These are phyloP conservation scores for Malaclemys terrapin DNA, from an alignment of 2,113 vertebrate species.

Conservation along the genomic window DNA sequence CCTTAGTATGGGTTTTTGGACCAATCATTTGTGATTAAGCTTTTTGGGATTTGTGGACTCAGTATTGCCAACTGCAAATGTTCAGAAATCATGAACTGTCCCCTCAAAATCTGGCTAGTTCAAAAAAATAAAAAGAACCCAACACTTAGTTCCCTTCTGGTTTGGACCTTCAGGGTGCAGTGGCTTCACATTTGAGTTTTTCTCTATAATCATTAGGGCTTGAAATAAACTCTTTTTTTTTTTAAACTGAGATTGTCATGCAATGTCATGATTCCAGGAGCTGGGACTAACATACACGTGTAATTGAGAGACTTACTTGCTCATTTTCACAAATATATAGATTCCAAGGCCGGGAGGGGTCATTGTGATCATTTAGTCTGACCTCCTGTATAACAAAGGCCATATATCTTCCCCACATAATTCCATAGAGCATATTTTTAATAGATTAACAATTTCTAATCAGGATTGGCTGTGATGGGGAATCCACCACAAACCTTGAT, in stretches of 20 bases:
- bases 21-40: neutral
- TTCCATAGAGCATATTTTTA: neutral
- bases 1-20: neutral
- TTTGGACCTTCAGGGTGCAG: rapidly evolving
- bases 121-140: rapidly evolving
- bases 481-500: neutral
- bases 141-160: neutral
- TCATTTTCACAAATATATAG: neutral
- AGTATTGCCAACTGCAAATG: neutral
- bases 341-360: neutral
- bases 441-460: neutral
- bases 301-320: neutral
- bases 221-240: neutral
- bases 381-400: neutral
- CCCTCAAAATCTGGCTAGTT: neutral
- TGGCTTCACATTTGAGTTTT: neutral
- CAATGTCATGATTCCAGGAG: neutral
- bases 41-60: neutral
- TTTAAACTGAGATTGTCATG: neutral
- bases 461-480: neutral
- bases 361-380: neutral
- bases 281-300: neutral
- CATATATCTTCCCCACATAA: neutral
- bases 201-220: neutral
- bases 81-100: neutral